Percentiles rank a stretch among this genome's conserved stretches.
Conservation (phyloP, 2,797 vertebrate species). For the Eidolon dupreanum region DNA sequence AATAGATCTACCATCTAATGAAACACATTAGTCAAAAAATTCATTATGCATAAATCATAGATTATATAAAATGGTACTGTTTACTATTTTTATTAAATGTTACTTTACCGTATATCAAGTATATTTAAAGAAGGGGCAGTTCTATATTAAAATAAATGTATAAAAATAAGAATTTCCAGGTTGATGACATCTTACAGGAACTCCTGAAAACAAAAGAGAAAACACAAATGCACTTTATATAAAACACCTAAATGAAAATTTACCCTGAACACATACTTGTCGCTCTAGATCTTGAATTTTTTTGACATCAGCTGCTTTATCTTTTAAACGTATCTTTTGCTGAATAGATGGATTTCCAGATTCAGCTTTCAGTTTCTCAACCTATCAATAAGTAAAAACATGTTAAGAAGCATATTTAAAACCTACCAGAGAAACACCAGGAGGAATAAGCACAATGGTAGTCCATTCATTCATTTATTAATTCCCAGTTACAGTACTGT, state of each 20-base stretch:
- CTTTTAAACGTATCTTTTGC: conserved; percentile 88
- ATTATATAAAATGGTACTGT: not conserved
- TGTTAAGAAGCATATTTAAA: not conserved
- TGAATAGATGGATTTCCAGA: conserved; percentile 85
- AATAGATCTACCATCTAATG: not conserved
- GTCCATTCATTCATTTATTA: not conserved
- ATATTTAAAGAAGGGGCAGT: not conserved
- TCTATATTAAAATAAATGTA: not conserved
- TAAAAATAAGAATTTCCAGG: not conserved
- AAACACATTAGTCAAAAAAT: not conserved
- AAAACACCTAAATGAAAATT: not conserved
- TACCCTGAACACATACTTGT: conserved; percentile 86
- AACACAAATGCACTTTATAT: not conserved
- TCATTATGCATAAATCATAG: not conserved
- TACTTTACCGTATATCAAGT: not conserved
- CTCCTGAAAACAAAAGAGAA: conserved; percentile 15
- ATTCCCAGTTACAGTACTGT: not conserved
- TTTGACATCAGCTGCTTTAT: conserved; percentile 89
- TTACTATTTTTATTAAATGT: not conserved
- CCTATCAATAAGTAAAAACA: conserved; percentile 81
- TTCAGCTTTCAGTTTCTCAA: conserved; percentile 91
- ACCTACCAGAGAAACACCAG: not conserved
- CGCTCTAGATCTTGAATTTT: conserved; percentile 93
- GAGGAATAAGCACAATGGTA: not conserved
- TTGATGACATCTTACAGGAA: not conserved